Percentiles rank a stretch among this genome's conserved stretches.
Evolutionary conservation across 2,888 invertebrate genomes (phyloP).

Genomic region (Proisotoma minuta): DNA sequence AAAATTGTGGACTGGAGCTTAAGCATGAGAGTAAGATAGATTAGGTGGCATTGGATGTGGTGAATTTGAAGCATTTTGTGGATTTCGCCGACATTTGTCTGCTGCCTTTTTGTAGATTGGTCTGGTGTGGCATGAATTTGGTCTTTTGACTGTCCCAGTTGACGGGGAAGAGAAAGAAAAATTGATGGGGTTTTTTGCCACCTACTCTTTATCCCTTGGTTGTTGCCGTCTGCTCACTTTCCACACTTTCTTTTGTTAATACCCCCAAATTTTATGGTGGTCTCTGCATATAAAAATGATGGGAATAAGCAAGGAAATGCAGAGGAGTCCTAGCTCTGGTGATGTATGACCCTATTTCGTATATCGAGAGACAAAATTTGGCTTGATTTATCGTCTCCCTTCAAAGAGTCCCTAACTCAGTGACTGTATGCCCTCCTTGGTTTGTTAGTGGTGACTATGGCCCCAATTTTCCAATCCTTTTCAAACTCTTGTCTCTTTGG

Average conservation of each 20-base stretch:
- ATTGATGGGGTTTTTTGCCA: slow-evolving; percentile 6
- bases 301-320: too few species aligned
- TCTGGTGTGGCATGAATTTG: neutral
- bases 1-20: too few species aligned
- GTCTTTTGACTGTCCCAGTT: neutral
- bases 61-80: too few species aligned
- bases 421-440: neutral
- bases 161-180: slow-evolving; percentile 1
- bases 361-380: slow-evolving; percentile 8
- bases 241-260: slow-evolving; percentile 1
- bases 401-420: slow-evolving; percentile 1
- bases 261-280: neutral
- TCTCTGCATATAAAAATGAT: slow-evolving; percentile 1
- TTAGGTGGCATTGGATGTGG: too few species aligned
- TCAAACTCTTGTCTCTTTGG: slow-evolving; percentile 14
- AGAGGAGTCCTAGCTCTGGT: neutral
- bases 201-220: neutral
- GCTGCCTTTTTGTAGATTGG: neutral
- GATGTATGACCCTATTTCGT: slow-evolving; percentile 4
- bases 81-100: neutral
- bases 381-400: slow-evolving; percentile 12
- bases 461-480: slow-evolving; percentile 6
- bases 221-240: slow-evolving; percentile 3
- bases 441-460: neutral
- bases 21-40: too few species aligned